These are phyloP conservation scores for Aspidapion aeneum DNA, from an alignment of 2,888 invertebrate species.

Conservation along the genomic window DNA sequence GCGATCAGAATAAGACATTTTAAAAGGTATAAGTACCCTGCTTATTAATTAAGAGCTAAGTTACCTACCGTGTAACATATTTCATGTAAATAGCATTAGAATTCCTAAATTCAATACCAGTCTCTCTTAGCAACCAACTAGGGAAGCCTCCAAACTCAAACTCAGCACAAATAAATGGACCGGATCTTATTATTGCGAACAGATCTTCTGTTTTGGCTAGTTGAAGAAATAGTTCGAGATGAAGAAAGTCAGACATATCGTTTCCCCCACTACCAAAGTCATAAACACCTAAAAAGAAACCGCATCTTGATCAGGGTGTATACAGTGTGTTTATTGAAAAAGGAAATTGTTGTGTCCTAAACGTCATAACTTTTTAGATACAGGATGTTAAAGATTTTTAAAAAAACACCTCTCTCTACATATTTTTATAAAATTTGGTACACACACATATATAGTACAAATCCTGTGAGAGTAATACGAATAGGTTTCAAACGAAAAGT, in stretches of 20 bases:
- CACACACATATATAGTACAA: too few species aligned
- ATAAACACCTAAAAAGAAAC: constrained; percentile 45
- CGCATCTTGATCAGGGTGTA: background rate
- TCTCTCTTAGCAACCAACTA: constrained; percentile 41
- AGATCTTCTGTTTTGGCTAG: constrained; percentile 74
- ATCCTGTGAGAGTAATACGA: too few species aligned
- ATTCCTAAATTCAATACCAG: constrained; percentile 46
- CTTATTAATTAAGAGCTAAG: too few species aligned
- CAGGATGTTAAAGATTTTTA: too few species aligned
- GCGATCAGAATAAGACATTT: too few species aligned
- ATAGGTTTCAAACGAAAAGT: too few species aligned
- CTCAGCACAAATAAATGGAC: constrained; percentile 92
- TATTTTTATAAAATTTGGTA: too few species aligned
- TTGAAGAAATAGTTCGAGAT: constrained; percentile 62
- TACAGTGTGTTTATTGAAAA: background rate
- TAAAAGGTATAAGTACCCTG: too few species aligned
- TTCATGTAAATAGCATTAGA: constrained; percentile 40
- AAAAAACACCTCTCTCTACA: too few species aligned
- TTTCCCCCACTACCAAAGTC: constrained; percentile 63
- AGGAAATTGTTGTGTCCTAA: background rate
- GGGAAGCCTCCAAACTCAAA: constrained; percentile 60
- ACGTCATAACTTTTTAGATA: background rate
- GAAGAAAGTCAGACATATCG: constrained; percentile 47
- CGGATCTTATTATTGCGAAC: constrained; percentile 76
- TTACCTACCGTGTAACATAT: constrained; percentile 51